Base-by-base conservation (phyloP, 2,888 invertebrate species). In the Lasioglossum zephyrum region DNA sequence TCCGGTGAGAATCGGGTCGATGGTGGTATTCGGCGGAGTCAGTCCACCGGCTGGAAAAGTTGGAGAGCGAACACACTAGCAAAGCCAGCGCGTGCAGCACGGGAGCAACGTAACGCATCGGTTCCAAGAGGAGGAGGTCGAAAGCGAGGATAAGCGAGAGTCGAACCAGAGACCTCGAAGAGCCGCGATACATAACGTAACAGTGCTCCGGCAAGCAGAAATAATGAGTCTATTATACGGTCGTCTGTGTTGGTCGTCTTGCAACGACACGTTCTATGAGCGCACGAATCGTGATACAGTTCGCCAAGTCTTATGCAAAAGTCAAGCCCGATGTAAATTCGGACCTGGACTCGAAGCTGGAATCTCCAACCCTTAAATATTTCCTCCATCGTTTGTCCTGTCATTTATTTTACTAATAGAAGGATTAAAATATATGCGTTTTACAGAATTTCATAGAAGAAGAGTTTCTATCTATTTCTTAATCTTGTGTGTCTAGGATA, bases 221-320 rank as follows among this genome's bases (percentile, higher is more conserved):
- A 93, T 93, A 93, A 93, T 92, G 93, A 93, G 93, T 93, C 93
- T 92, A 93, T 93, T 93, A 93, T 91, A 92, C 91, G 89, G 88
- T 88, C 89, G 89, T 85, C 86, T 92, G 91, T 91, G 91, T 91
- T 90, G 66, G 66, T 84, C 89, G 86, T 88, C 87, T 84, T 86
- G 83, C 81, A 90, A 88, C 87, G 89, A 90, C 81, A 84, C 66
- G 84, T 84, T 74, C 84, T 39, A 73, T 66, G 49, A 31, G 77
- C 53, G 39, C 66, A 31, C 73, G 22, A 36, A 63, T 74, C 79
- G 9, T 73, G 84, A 81, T 84, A 87, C 78, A 84, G 66, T 84
- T 87, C 87, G 78, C n/a, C 83, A 77, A 80, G 74, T 63, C 75
- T 76, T 76, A 63, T 73, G 76, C 72, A 78, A 78, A 74, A 79